A percentile compares a stretch with the other conserved stretches of the same genome.
These are phyloP conservation scores for Harpegnathos saltator DNA, from an alignment of 1,140 invertebrate species.

Conservation along the genomic window DNA sequence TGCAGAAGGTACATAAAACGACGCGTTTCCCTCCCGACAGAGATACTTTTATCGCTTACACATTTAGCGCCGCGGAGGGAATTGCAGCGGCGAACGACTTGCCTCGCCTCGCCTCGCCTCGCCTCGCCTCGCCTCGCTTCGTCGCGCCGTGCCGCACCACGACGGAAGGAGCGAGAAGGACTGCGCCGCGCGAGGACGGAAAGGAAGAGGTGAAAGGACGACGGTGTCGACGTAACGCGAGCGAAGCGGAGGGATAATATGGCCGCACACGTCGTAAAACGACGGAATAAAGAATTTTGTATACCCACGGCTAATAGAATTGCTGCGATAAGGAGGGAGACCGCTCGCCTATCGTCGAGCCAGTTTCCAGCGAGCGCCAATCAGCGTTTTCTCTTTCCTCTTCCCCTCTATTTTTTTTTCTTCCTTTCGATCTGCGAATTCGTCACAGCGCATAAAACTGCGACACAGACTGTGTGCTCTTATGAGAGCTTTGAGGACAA, in stretches of 20 bases:
- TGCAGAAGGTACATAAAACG: slow-evolving; percentile 73
- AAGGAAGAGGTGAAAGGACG: slow-evolving; percentile 7
- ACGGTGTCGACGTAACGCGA: slow-evolving; percentile 43
- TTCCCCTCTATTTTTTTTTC: no score
- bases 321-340: neutral
- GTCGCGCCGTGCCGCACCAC: neutral
- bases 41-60: slow-evolving; percentile 76
- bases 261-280: slow-evolving; percentile 54
- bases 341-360: neutral
- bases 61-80: slow-evolving; percentile 70
- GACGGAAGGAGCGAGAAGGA: slow-evolving; percentile 27
- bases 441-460: no score
- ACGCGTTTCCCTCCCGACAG: slow-evolving; percentile 60
- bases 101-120: no score
- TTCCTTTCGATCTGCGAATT: neutral
- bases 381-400: slow-evolving; percentile 2
- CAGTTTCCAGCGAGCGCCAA: neutral
- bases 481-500: no score
- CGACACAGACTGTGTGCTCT: no score
- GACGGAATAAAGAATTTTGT: slow-evolving; percentile 44
- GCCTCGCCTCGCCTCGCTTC: no score
- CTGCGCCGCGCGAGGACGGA: no score
- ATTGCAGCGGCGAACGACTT: slow-evolving; percentile 65
- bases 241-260: slow-evolving; percentile 52
- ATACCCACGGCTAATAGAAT: slow-evolving; percentile 47